Conservation (phyloP, 64 coral and sea anemone species). For the Hydrozoanthus tunicans region DNA sequence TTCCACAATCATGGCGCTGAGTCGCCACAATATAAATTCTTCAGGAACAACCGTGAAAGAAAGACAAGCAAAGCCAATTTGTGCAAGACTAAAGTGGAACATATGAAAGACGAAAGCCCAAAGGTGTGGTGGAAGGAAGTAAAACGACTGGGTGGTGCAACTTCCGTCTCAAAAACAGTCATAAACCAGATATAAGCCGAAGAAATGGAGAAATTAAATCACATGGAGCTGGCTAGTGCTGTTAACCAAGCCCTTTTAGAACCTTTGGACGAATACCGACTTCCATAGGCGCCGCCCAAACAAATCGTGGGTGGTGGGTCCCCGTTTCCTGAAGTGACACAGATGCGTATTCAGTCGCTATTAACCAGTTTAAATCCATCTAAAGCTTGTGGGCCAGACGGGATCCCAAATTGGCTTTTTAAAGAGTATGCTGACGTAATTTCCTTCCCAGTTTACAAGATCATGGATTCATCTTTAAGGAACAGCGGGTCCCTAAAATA, state of each 20-base stretch:
- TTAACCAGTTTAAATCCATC: conserved; percentile 56
- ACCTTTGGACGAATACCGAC: conserved; percentile 23
- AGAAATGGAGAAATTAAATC: neutral
- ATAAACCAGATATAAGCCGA: conserved; percentile 39
- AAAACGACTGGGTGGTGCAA: conserved; percentile 40
- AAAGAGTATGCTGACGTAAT: conserved; percentile 34
- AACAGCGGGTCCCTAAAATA: conserved; percentile 13
- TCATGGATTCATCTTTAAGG: conserved; percentile 14
- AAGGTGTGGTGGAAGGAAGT: conserved; percentile 65
- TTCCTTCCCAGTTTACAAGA: conserved; percentile 36
- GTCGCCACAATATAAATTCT: too few species aligned
- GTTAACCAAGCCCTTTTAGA: conserved; percentile 46
- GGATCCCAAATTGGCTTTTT: conserved; percentile 44
- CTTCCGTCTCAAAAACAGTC: conserved; percentile 9
- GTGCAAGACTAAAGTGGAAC: conserved; percentile 38
- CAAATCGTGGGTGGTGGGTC: neutral
- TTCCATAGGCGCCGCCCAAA: conserved; percentile 15
- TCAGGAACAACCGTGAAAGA: conserved; percentile 8
- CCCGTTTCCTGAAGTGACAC: conserved; percentile 2
- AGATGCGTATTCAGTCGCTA: conserved; percentile 6
- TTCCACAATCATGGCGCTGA: too few species aligned
- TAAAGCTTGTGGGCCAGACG: conserved; percentile 48
- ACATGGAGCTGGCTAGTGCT: conserved; percentile 20
- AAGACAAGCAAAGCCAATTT: conserved; percentile 28
- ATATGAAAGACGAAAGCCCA: conserved; percentile 35